Evolutionary conservation across 2,888 invertebrate genomes (phyloP).

Genomic region (Lumbricus terrestris): DNA sequence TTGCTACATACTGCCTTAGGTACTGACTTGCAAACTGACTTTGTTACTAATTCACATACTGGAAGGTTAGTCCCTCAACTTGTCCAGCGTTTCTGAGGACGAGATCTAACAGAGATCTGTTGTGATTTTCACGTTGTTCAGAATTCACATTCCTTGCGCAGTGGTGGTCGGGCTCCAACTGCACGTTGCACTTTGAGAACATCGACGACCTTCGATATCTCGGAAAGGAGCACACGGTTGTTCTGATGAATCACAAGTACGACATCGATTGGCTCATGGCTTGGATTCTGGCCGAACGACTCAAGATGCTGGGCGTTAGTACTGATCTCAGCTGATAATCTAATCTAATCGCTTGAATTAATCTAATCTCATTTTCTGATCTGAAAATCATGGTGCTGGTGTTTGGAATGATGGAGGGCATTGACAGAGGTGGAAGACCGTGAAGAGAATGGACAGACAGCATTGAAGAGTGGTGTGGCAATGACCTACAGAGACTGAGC

Average conservation of each 20-base stretch:
- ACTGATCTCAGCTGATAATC: neutral
- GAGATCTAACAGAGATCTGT: neutral
- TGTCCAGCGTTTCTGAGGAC: neutral
- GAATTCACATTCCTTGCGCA: slow-evolving; percentile 88
- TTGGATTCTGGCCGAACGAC: slow-evolving; percentile 83
- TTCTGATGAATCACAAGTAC: slow-evolving; percentile 90
- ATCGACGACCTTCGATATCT: slow-evolving; percentile 65
- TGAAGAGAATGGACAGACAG: too few species aligned
- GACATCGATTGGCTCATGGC: slow-evolving; percentile 95
- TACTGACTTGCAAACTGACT: neutral
- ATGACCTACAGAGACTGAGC: too few species aligned
- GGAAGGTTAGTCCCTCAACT: neutral
- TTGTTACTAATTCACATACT: neutral
- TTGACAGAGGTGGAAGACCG: too few species aligned
- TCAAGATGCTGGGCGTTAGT: slow-evolving; percentile 78
- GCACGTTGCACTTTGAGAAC: slow-evolving; percentile 72
- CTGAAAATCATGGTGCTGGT: too few species aligned
- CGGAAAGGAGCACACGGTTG: slow-evolving; percentile 84
- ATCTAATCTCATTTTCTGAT: neutral
- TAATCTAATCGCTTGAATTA: neutral
- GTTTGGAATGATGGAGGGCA: too few species aligned
- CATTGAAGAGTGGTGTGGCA: too few species aligned
- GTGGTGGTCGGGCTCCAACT: slow-evolving; percentile 84
- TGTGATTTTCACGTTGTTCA: slow-evolving; percentile 60
- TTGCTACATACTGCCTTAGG: neutral